phyloP scores from a whole-genome alignment of 2,888 invertebrate genomes.

The Acanthosepion pharaonis region DNA sequence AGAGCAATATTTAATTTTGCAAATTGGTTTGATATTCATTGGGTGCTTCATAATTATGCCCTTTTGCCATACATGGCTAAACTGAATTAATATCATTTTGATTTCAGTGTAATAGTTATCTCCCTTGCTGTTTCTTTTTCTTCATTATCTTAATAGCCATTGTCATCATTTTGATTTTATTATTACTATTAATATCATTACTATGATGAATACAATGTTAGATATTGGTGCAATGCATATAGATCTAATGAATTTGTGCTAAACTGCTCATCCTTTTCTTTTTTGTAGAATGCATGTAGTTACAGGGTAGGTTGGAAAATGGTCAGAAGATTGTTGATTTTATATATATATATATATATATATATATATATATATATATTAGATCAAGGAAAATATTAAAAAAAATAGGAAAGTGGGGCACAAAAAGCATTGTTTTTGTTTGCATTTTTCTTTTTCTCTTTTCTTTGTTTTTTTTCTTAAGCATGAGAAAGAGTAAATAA shows the following conservation, averaged over 20 bases:
- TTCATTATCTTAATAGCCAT: neutral
- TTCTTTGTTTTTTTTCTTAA: neutral
- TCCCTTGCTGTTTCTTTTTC: neutral
- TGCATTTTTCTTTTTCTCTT: neutral
- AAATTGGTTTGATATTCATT: neutral
- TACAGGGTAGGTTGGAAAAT: neutral
- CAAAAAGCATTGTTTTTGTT: neutral
- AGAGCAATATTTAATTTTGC: neutral
- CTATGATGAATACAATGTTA: neutral
- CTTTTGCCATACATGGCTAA: neutral
- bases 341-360: neutral
- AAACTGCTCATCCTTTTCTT: neutral
- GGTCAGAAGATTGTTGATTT: neutral
- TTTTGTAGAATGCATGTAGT: neutral
- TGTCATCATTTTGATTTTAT: neutral
- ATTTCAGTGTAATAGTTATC: neutral
- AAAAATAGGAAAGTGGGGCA: neutral
- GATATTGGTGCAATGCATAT: neutral
- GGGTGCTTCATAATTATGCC: neutral
- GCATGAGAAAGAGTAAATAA: neutral
- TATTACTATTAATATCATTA: neutral
- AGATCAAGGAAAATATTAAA: neutral
- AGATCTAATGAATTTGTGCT: neutral
- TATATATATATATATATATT: neutral
- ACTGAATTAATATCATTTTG: neutral